A percentile compares a stretch with the other conserved stretches of the same genome.
phyloP scores from a whole-genome alignment of 2,113 vertebrate species.

The Cebidichthys violaceus region DNA sequence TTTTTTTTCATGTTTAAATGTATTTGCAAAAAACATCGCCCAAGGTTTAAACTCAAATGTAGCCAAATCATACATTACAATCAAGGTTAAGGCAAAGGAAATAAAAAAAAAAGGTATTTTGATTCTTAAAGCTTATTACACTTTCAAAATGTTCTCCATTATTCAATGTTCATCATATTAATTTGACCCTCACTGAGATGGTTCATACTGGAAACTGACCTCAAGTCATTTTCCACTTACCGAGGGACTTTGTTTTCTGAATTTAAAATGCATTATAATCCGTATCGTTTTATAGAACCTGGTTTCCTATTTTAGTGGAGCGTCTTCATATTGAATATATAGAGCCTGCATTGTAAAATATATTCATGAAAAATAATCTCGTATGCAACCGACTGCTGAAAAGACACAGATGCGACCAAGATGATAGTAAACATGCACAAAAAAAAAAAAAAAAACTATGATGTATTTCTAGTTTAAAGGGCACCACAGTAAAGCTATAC shows the following conservation, averaged over 20 bases:
- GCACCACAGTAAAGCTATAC: slow-evolving; percentile 45
- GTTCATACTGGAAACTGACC: not conserved
- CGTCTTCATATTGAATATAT: not conserved
- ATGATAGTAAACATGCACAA: slow-evolving; percentile 30
- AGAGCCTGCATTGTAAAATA: not conserved
- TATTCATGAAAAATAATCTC: slow-evolving; percentile 23
- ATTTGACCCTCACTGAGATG: slow-evolving; percentile 21
- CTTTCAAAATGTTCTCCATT: slow-evolving; percentile 8
- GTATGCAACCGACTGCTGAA: not conserved
- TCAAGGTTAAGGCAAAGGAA: slow-evolving; percentile 5
- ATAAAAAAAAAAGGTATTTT: not conserved
- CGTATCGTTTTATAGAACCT: not conserved
- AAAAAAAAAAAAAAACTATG: not conserved
- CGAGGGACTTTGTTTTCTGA: not conserved
- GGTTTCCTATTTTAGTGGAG: not conserved
- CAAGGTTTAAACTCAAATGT: slow-evolving; percentile 12
- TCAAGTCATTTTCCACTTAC: slow-evolving; percentile 1
- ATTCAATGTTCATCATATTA: slow-evolving; percentile 3
- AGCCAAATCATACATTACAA: not conserved
- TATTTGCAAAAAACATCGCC: not conserved
- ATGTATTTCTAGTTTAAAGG: slow-evolving; percentile 44
- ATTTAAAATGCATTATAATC: not conserved
- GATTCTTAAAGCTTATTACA: slow-evolving; percentile 19
- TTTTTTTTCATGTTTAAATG: not conserved
- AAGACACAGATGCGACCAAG: slow-evolving; percentile 22